Evolutionary conservation across 1,140 invertebrate species (phyloP), one percentile per base, ranked within the genome.

Genomic region (Oryctes rhinoceros): DNA sequence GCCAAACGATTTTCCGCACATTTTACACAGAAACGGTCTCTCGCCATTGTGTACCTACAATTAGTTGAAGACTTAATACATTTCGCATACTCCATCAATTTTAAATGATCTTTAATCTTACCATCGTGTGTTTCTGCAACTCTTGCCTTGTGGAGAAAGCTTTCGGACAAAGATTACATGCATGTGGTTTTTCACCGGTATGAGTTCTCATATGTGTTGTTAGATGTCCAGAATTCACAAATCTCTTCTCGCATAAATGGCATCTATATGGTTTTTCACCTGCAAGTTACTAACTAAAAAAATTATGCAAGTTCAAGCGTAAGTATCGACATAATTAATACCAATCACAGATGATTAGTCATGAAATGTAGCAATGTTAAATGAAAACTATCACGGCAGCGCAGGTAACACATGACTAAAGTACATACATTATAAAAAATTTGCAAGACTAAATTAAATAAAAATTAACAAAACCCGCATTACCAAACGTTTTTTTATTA

Each of bases 1-100:
- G 7, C 80, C 83, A 84, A 94, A 94, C 7, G 90, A 90, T 85
- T 93, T 94, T 77, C 92, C 88, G 74, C 89, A 90, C 3, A 88
- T 82, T 39, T 86, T 85, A 65, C 89, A 90, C 0, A 82, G 82
- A 47, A 86, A 89, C 4, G 88, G 88, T 15, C 88, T 84, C 49
- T 89, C 88, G 9, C 86, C 86, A 0, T 85, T 88, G 44, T 88
- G 87, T 0, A 85, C 85, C 80, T 81, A 53, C 13, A 82, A 81
- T 44, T 24, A 24, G 59, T 59, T 18, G 7, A 78, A 59, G 49
- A 20, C 49, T 48, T 44, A 39, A 39, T 4, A 20, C 11, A n/a
- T 48, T 9, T 78, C 48, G 0, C 11, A 18, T 30, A 30, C 24
- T 0, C 24, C 24, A 0, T 30, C 24, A 30, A 30, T 30, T 30